phyloP scores from a whole-genome alignment of 2,113 vertebrate genomes.

The Perca schrenkii region DNA sequence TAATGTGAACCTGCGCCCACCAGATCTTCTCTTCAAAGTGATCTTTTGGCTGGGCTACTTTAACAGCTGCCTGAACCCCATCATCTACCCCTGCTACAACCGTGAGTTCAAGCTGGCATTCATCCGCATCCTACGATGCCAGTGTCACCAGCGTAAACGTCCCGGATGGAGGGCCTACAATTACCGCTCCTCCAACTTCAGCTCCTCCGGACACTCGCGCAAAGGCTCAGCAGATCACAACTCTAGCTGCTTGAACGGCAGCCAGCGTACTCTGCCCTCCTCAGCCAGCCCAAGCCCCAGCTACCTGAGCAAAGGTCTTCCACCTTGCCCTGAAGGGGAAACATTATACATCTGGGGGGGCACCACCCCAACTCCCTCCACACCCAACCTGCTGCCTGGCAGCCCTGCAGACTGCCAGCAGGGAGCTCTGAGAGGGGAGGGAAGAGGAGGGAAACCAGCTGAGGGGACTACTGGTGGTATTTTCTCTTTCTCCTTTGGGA shows the following conservation, averaged over 20 bases:
- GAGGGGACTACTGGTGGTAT: conserved; percentile 39
- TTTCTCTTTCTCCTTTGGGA: conserved; percentile 75
- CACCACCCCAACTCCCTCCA: conserved; percentile 57
- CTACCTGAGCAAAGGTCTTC: conserved; percentile 84
- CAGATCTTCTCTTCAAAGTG: conserved; percentile 93
- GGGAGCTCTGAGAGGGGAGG: conserved; percentile 37
- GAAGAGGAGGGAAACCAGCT: conserved; percentile 25
- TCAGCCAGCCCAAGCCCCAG: conserved; percentile 84
- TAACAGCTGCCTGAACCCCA: conserved; percentile 98
- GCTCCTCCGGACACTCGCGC: conserved; percentile 87
- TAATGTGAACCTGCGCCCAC: conserved; percentile 90
- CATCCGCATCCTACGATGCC: conserved; percentile 92
- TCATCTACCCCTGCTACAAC: conserved; percentile 98
- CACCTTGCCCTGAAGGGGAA: conserved; percentile 85
- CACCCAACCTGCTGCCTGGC: conserved; percentile 81
- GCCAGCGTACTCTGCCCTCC: conserved; percentile 90
- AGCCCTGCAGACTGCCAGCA: conserved; percentile 73
- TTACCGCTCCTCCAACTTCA: conserved; percentile 89
- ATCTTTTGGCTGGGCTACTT: conserved; percentile 99
- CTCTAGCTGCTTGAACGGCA: conserved; percentile 90
- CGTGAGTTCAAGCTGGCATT: conserved; percentile 98
- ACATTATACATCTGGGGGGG: conserved; percentile 83
- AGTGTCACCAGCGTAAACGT: conserved; percentile 89
- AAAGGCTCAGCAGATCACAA: conserved; percentile 89
- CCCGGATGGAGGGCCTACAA: conserved; percentile 89